These are phyloP conservation scores for Scolopax rusticola DNA, from an alignment of 2,797 vertebrate genomes.

Conservation along the genomic window DNA sequence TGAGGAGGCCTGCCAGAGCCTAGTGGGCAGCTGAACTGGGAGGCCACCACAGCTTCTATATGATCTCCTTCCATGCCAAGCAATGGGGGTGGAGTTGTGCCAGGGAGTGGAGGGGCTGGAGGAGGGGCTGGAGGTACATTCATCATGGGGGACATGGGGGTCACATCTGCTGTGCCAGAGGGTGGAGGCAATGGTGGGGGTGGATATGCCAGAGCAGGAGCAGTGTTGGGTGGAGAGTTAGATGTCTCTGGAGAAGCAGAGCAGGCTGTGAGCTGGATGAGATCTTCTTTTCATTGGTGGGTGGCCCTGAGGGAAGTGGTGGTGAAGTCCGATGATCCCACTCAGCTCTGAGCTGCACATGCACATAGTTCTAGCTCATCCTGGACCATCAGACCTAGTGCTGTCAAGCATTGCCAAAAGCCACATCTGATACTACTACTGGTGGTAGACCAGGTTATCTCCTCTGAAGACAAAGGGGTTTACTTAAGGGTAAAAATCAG, in stretches of 20 bases:
- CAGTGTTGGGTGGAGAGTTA: not conserved
- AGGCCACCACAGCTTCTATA: constrained; percentile 78
- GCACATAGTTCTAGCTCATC: constrained; percentile 62
- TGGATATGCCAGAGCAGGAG: not conserved
- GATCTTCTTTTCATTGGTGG: not conserved
- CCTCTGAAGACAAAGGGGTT: not conserved
- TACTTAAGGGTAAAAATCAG: not conserved
- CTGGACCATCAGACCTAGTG: constrained; percentile 68
- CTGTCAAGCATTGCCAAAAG: not conserved
- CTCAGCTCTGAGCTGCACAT: not conserved
- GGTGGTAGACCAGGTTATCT: not conserved
- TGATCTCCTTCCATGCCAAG: constrained; percentile 27
- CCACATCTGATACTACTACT: not conserved
- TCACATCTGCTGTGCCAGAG: not conserved
- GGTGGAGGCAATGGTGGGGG: not conserved
- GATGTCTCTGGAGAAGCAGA: not conserved
- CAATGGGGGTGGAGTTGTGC: too few relatives aligned
- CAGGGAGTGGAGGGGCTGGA: too few relatives aligned
- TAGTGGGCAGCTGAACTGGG: constrained; percentile 77
- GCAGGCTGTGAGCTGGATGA: not conserved
- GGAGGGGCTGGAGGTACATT: not conserved
- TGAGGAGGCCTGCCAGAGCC: constrained; percentile 60
- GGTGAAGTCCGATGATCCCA: constrained; percentile 32
- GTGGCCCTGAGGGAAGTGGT: not conserved
- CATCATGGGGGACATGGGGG: not conserved